Base-by-base conservation (phyloP, 2,113 vertebrate species). In the Semicossyphus pulcher region DNA sequence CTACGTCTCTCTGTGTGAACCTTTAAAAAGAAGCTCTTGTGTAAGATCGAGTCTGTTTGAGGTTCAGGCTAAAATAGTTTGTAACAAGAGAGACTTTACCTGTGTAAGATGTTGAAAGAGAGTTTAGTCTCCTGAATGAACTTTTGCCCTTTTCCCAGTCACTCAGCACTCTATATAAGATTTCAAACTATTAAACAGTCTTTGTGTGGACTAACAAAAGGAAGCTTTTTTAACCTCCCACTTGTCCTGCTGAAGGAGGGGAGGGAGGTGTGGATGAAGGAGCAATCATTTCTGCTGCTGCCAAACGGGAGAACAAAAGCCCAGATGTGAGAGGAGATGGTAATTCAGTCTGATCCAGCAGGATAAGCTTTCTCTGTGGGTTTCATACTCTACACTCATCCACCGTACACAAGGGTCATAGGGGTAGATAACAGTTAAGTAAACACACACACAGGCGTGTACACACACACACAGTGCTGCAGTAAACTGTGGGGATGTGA, bases 321-420 rank as follows among this genome's bases (percentile, higher is more conserved):
- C 92, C 92, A 93, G 92, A 94, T 91, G 91, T 96, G 94, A 95
- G 95, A 88, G 89, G 92, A 91, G 92, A 95, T 92, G 94, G 95
- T 95, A 95, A 95, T 95, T 95, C 93, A 88, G 92, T 83, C 89
- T 92, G 92, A 93, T 95, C 94, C 93, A 94, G 83, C 57, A 14
- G 86, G 94, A 96, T 97, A 95, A 96, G 92, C 87, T 91, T 84
- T 28, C 57, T 93, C 91, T 93, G 92, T 92, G 92, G 91, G 94
- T 93, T 93, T 94, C 93, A 94, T 92, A 91, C 92, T 81, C 67
- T 7, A 44, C 79, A 85, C 94, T 92, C 86, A 92, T 84, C 93
- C 91, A 93, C 92, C 85, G 47, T 94, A 93, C 86, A 93, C 86
- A 90, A 57, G 84, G 93, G 86, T 86, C 86, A 92, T 93, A 71